Evolutionary conservation across 1,140 invertebrate species (phyloP).

Genomic region (Cepaea nemoralis): DNA sequence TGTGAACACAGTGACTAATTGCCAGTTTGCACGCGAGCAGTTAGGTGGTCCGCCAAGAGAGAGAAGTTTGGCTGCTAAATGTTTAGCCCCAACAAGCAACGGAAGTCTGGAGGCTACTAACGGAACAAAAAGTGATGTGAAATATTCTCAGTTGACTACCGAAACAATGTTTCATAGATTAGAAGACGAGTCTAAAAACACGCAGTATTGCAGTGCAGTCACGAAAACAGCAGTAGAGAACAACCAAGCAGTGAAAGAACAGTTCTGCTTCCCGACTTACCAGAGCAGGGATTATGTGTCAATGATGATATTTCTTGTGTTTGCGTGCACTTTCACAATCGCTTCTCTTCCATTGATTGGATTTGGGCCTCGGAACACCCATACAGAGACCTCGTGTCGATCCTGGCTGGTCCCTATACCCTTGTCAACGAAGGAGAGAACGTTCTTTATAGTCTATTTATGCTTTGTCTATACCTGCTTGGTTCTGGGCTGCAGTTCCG

Average conservation of each 20-base stretch:
- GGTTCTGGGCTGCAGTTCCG: constrained; percentile 1
- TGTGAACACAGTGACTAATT: no score
- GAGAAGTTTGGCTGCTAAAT: no score
- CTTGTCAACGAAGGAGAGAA: constrained; percentile 28
- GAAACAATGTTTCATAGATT: no score
- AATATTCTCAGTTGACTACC: no score
- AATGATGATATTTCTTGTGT: constrained; percentile 44
- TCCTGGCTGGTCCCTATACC: constrained; percentile 55
- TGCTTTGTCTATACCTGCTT: constrained; percentile 42
- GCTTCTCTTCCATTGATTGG: constrained; percentile 54
- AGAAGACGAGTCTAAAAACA: no score
- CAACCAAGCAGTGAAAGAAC: neutral
- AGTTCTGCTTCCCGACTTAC: neutral
- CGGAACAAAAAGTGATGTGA: no score
- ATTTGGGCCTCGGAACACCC: constrained; percentile 50
- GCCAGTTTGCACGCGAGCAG: no score
- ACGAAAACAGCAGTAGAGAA: no score
- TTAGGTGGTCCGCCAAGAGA: no score
- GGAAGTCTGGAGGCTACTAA: no score
- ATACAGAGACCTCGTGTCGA: constrained; percentile 45
- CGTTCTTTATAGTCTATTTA: constrained; percentile 52
- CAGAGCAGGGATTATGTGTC: constrained; percentile 36
- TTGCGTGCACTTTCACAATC: constrained; percentile 47
- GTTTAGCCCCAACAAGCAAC: no score
- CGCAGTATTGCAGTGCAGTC: no score